Conservation (phyloP, 1,140 invertebrate genomes). For the Zaprionus vittiger region DNA sequence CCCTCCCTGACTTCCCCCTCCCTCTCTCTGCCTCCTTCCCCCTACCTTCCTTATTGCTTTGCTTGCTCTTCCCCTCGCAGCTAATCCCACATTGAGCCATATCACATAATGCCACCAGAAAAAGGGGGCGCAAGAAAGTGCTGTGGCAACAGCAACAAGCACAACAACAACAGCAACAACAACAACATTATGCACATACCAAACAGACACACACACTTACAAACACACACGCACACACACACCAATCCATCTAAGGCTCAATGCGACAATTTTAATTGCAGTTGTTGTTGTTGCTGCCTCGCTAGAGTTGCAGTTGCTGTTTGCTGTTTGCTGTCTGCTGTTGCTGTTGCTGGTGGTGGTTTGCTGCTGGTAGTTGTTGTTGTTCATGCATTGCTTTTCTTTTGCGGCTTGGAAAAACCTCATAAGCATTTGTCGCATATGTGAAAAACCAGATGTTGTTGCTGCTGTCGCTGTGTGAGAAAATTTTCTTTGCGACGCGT, state of each 20-base stretch:
- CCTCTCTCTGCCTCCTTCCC: background rate
- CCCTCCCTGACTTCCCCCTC: background rate
- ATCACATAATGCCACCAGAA: conserved; percentile 50
- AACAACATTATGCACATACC: conserved; percentile 9
- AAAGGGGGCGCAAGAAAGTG: conserved; percentile 13
- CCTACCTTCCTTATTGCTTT: conserved; percentile 6
- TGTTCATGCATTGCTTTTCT: conserved; percentile 45
- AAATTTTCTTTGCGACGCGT: conserved; percentile 70
- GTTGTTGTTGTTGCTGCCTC: conserved; percentile 38
- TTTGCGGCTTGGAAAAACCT: conserved; percentile 47
- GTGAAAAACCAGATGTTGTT: conserved; percentile 70
- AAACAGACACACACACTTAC: conserved; percentile 13
- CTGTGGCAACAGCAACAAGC: background rate
- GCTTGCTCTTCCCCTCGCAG: conserved; percentile 17
- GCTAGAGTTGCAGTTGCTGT: conserved; percentile 5
- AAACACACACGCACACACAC: background rate
- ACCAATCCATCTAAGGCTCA: conserved; percentile 67
- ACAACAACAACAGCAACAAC: background rate
- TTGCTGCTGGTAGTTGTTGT: conserved; percentile 10
- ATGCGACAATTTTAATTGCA: conserved; percentile 76
- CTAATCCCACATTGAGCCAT: conserved; percentile 64
- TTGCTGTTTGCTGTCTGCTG: conserved; percentile 9
- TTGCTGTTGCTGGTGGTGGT: conserved; percentile 12
- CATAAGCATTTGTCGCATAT: conserved; percentile 64
- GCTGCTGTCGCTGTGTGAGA: conserved; percentile 57